Conservation (phyloP, 2,888 invertebrate species). For the Hypena proboscidalis region DNA sequence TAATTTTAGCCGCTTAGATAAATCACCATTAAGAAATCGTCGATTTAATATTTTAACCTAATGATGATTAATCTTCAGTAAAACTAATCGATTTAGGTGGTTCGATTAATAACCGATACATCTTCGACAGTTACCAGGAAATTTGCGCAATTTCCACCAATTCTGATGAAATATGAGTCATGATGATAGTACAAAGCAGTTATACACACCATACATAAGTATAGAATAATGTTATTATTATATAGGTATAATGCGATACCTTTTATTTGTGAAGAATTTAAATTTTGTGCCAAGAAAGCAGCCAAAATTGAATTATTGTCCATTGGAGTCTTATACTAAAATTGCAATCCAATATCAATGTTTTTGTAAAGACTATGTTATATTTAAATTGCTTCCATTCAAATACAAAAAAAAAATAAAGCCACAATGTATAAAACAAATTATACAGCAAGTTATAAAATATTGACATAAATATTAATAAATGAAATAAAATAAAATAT, state of each 20-base stretch:
- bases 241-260: constrained; percentile 6
- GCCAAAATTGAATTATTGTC: background rate
- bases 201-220: constrained; percentile 56
- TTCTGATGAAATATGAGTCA: constrained; percentile 46
- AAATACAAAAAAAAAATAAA: too few relatives aligned
- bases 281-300: constrained; percentile 4
- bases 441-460: too few relatives aligned
- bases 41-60: too few relatives aligned
- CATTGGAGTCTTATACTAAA: background rate
- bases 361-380: too few relatives aligned
- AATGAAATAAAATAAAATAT: constrained; percentile 5
- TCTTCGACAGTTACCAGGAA: constrained; percentile 65
- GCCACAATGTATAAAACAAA: too few relatives aligned
- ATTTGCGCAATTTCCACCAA: constrained; percentile 67
- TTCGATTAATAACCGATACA: constrained; percentile 43
- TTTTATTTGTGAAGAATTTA: constrained; percentile 3
- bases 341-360: too few relatives aligned
- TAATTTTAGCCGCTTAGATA: constrained; percentile 7
- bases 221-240: constrained; percentile 6
- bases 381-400: too few relatives aligned
- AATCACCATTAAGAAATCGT: too few relatives aligned
- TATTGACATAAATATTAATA: background rate
- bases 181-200: constrained; percentile 77
- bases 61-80: constrained; percentile 5
- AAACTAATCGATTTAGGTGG: constrained; percentile 25